Evolutionary conservation across 1,140 invertebrate species (phyloP).

Genomic region (Triops cancriformis): DNA sequence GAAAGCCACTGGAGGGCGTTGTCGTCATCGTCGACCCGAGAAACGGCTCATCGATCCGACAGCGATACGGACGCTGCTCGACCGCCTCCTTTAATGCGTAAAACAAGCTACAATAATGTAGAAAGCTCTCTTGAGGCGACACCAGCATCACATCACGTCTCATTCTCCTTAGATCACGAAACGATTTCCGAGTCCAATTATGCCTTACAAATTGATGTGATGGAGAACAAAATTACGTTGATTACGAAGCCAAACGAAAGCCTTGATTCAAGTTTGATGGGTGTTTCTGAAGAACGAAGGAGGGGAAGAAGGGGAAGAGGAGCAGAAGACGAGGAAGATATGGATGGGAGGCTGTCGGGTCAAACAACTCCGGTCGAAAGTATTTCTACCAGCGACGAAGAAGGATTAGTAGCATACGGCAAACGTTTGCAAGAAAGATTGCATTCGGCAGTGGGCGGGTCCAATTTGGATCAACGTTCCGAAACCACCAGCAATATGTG

Average conservation of each 20-base stretch:
- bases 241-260: constrained; percentile 21
- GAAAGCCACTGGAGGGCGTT: background rate
- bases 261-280: background rate
- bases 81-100: background rate
- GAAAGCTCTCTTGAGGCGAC: background rate
- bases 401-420: constrained; percentile 40
- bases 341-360: constrained; percentile 34
- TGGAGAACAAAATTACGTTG: background rate
- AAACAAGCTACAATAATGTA: background rate
- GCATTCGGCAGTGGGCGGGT: constrained; percentile 41
- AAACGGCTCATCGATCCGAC: background rate
- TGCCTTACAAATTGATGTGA: background rate
- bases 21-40: background rate
- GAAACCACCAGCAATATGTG: constrained; percentile 56
- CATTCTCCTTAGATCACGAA: background rate
- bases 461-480: constrained; percentile 48
- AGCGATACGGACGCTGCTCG: background rate
- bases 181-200: background rate
- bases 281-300: background rate
- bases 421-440: constrained; percentile 40
- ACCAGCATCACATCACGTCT: background rate
- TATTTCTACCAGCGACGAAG: constrained; percentile 14
- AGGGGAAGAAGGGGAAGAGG: background rate
- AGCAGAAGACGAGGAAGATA: constrained; percentile 32
- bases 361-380: background rate